Evolutionary conservation across 2,797 vertebrate genomes (phyloP).

Genomic region (Diceros bicornis): DNA sequence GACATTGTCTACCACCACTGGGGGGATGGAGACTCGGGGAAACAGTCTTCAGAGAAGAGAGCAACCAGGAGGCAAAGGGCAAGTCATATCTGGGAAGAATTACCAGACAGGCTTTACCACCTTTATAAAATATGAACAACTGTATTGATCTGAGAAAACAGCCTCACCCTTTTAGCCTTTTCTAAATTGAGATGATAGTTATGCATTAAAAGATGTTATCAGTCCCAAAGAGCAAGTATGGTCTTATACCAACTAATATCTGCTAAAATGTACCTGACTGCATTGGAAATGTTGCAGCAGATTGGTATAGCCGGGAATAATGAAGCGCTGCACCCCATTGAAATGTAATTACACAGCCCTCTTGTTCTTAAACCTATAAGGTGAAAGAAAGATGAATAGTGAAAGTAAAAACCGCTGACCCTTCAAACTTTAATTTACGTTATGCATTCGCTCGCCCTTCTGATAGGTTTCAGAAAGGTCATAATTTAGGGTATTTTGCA

Average conservation of each 20-base stretch:
- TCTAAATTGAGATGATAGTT: slow-evolving; percentile 90
- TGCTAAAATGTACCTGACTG: slow-evolving; percentile 93
- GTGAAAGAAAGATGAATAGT: slow-evolving; percentile 97
- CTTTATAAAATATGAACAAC: slow-evolving; percentile 86
- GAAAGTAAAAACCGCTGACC: slow-evolving; percentile 98
- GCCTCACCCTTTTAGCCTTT: slow-evolving; percentile 81
- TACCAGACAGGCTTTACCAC: slow-evolving; percentile 69
- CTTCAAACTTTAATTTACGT: slow-evolving; percentile 99
- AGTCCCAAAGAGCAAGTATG: slow-evolving; percentile 88
- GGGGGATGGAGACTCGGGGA: slow-evolving; percentile 52
- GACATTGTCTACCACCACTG: slow-evolving; percentile 64
- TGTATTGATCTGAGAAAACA: slow-evolving; percentile 84
- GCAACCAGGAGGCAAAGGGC: slow-evolving; percentile 58
- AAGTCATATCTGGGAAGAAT: slow-evolving; percentile 68
- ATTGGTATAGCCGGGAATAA: slow-evolving; percentile 96
- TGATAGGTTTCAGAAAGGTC: slow-evolving; percentile 96
- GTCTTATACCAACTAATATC: slow-evolving; percentile 89
- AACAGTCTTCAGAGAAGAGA: slow-evolving; percentile 64
- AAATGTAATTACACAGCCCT: slow-evolving; percentile 99
- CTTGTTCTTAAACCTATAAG: slow-evolving; percentile 95
- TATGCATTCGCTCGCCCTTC: slow-evolving; percentile 98
- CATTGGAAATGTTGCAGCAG: slow-evolving; percentile 96
- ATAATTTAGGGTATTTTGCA: slow-evolving; percentile 99
- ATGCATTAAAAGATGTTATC: slow-evolving; percentile 89
- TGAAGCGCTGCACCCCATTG: slow-evolving; percentile 96